Evolutionary conservation across 2,113 vertebrate genomes (phyloP).

Genomic region (Crotalus horridus): DNA sequence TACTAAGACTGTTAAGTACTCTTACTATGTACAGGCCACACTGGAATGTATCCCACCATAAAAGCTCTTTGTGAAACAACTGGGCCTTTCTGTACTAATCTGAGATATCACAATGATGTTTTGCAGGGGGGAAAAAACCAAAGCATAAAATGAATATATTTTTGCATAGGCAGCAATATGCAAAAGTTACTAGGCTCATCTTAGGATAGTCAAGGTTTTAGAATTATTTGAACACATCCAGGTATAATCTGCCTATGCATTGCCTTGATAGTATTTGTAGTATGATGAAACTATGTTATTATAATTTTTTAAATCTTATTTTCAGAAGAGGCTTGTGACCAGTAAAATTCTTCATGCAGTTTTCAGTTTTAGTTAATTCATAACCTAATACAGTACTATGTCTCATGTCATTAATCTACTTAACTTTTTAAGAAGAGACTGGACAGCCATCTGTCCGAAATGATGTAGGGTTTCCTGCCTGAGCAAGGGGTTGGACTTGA

Average conservation of each 20-base stretch:
- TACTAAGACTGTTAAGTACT: slow-evolving; percentile 27
- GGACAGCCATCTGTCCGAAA: too few relatives aligned
- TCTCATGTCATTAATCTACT: slow-evolving; percentile 50
- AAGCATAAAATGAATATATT: slow-evolving; percentile 57
- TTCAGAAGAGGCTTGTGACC: slow-evolving; percentile 65
- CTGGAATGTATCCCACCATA: slow-evolving; percentile 74
- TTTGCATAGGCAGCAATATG: slow-evolving; percentile 55
- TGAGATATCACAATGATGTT: slow-evolving; percentile 49
- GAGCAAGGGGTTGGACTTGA: too few relatives aligned
- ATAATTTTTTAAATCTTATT: slow-evolving; percentile 26
- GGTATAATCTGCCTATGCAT: slow-evolving; percentile 56
- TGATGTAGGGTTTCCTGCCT: too few relatives aligned
- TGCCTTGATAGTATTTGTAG: slow-evolving; percentile 45
- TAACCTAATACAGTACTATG: slow-evolving; percentile 61
- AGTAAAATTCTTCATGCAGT: slow-evolving; percentile 63
- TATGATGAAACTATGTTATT: slow-evolving; percentile 27
- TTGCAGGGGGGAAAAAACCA: background rate
- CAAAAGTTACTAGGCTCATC: slow-evolving; percentile 50
- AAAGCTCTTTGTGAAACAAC: slow-evolving; percentile 66
- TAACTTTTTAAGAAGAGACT: slow-evolving; percentile 11
- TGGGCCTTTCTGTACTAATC: slow-evolving; percentile 63
- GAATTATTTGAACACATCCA: slow-evolving; percentile 59
- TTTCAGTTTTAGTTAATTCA: slow-evolving; percentile 59
- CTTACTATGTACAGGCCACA: slow-evolving; percentile 73
- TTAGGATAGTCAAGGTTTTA: slow-evolving; percentile 55